Evolutionary conservation across 1,140 invertebrate genomes (phyloP).

Genomic region (Lineus longissimus): DNA sequence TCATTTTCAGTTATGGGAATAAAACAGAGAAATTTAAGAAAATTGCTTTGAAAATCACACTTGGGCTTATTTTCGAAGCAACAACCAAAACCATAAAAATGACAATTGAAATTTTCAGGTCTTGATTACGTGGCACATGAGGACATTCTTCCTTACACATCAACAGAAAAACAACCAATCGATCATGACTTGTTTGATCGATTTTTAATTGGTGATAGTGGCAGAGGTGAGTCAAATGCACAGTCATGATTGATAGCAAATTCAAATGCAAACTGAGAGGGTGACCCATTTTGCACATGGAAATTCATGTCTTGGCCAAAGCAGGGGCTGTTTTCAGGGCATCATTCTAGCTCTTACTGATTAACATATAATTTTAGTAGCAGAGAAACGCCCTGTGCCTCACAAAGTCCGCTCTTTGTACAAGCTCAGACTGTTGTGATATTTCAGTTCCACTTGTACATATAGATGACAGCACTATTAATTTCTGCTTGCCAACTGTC

Average conservation of each 20-base stretch:
- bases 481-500: neutral
- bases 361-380: neutral
- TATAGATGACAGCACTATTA: neutral
- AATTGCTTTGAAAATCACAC: too few relatives aligned
- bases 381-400: neutral
- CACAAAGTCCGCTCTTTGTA: neutral
- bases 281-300: neutral
- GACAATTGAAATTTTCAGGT: conserved; percentile 27
- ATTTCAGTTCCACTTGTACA: too few relatives aligned
- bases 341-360: neutral
- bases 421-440: too few relatives aligned
- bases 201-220: conserved; percentile 77
- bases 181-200: conserved; percentile 95
- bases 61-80: too few relatives aligned
- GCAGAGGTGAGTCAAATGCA: conserved; percentile 61
- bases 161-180: conserved; percentile 68
- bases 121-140: conserved; percentile 96
- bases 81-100: too few relatives aligned
- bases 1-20: too few relatives aligned
- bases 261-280: neutral
- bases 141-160: conserved; percentile 65
- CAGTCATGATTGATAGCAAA: neutral
- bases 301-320: neutral
- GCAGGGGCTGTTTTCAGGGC: neutral
- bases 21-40: too few relatives aligned